Evolutionary conservation across 2,113 vertebrate genomes (phyloP).

Genomic region (Myrmecophaga tridactyla): DNA sequence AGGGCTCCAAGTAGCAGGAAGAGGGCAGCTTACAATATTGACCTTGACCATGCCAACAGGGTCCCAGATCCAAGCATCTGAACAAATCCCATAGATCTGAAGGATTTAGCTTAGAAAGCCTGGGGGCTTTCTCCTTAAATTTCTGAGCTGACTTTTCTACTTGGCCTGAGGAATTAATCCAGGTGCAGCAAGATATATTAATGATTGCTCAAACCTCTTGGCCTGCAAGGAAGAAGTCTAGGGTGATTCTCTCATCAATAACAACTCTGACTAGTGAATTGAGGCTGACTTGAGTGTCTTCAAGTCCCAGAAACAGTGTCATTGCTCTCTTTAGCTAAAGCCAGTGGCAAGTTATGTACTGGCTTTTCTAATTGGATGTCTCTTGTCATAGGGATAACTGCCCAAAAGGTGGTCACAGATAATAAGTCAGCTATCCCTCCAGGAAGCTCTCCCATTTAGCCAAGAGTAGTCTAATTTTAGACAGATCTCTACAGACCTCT

Average conservation of each 20-base stretch:
- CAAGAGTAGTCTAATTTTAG: neutral
- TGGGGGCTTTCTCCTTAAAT: neutral
- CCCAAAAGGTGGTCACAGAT: neutral
- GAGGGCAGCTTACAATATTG: neutral
- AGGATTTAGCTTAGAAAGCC: neutral
- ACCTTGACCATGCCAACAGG: neutral
- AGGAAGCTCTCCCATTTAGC: neutral
- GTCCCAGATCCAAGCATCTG: neutral
- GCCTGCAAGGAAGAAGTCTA: neutral
- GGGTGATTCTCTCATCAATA: neutral
- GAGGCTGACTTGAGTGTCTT: neutral
- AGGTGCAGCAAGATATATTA: neutral
- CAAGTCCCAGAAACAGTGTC: neutral
- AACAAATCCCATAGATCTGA: neutral
- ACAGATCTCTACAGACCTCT: neutral
- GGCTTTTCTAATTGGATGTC: neutral
- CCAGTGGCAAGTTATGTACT: neutral
- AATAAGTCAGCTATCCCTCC: neutral
- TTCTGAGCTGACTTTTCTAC: neutral
- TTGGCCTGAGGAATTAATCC: neutral
- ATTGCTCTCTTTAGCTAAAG: neutral
- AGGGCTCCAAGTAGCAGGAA: neutral
- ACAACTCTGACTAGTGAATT: neutral
- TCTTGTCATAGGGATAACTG: neutral
- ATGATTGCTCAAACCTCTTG: neutral